phyloP scores from a whole-genome alignment of 2,888 invertebrate species.

The Hoplodrina ambigua region DNA sequence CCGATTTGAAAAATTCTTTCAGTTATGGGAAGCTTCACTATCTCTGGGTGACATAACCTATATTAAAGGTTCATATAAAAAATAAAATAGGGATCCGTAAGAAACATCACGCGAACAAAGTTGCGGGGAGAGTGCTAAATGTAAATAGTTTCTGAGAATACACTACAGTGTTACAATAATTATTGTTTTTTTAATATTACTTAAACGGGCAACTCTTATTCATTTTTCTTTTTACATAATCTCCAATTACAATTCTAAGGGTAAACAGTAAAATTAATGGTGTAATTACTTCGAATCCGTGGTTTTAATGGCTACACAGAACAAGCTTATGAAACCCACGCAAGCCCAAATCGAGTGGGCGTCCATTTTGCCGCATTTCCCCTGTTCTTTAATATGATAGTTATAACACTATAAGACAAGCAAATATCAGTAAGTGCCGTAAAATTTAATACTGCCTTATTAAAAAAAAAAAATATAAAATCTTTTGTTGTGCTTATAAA shows the following conservation, averaged over 20 bases:
- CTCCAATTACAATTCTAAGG: constrained; percentile 29
- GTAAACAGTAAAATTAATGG: constrained; percentile 36
- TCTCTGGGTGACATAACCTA: too few species aligned
- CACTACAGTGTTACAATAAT: too few species aligned
- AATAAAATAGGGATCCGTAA: too few species aligned
- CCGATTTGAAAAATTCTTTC: too few species aligned
- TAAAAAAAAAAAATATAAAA: too few species aligned
- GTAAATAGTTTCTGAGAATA: too few species aligned
- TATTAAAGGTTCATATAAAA: too few species aligned
- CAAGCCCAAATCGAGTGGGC: constrained; percentile 32
- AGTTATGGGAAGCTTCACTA: too few species aligned
- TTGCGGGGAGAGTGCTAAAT: too few species aligned
- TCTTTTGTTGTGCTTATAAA: too few species aligned
- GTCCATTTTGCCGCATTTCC: constrained; percentile 31
- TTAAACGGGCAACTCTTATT: not conserved
- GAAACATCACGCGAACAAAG: too few species aligned
- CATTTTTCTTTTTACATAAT: constrained; percentile 26
- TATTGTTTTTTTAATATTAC: too few species aligned
- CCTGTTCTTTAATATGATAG: constrained; percentile 10
- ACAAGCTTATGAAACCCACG: constrained; percentile 29
- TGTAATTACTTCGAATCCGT: constrained; percentile 34
- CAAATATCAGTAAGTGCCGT: constrained; percentile 1
- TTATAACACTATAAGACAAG: constrained; percentile 30
- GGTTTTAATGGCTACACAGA: constrained; percentile 31
- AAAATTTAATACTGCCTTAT: not conserved